phyloP scores from a whole-genome alignment of 2,113 vertebrate species.

The Proterorhinus semilunaris region DNA sequence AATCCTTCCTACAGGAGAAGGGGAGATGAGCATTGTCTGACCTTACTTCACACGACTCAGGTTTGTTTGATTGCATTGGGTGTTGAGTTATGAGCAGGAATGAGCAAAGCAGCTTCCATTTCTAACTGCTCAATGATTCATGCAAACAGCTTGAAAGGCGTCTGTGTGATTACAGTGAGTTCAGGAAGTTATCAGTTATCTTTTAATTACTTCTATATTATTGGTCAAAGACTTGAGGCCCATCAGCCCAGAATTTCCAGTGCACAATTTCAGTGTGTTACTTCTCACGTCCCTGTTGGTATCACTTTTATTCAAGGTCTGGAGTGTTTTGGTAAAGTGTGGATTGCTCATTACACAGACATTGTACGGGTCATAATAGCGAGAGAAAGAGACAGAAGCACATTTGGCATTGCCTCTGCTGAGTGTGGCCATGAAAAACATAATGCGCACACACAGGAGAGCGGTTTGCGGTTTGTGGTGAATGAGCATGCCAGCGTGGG shows the following conservation, averaged over 20 bases:
- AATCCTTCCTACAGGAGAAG: conserved; percentile 2
- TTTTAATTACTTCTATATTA: no score
- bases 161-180: conserved; percentile 30
- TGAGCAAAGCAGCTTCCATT: conserved; percentile 1
- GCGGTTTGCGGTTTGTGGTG: not conserved
- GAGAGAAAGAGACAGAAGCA: conserved; percentile 22
- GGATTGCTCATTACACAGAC: conserved; percentile 41
- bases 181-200: no score
- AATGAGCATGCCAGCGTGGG: conserved; percentile 10
- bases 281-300: conserved; percentile 18
- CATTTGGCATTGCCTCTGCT: conserved; percentile 16
- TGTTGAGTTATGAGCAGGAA: not conserved
- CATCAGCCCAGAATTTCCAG: conserved; percentile 5
- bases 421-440: conserved; percentile 14
- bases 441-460: conserved; percentile 12
- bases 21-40: not conserved
- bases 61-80: not conserved
- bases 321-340: conserved; percentile 41
- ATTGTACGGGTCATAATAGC: conserved; percentile 28
- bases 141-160: conserved; percentile 27
- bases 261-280: conserved; percentile 8
- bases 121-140: conserved; percentile 32
- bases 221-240: no score
- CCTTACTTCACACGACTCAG: not conserved
- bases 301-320: conserved; percentile 42